These are phyloP conservation scores for Scaptomyza caliginosa DNA, from an alignment of 2,888 invertebrate species.

Conservation along the genomic window DNA sequence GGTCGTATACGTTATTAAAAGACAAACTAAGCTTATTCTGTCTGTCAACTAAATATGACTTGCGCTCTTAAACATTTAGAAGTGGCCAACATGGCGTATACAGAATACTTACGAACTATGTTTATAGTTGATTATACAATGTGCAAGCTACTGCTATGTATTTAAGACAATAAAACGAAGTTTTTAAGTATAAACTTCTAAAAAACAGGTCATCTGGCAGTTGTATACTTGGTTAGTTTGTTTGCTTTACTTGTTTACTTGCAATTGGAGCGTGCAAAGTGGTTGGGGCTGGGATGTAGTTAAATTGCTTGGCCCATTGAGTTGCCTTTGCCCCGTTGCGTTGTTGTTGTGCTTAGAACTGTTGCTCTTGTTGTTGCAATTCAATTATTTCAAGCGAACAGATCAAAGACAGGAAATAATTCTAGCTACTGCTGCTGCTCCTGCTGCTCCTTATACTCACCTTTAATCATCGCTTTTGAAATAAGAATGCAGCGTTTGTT, in stretches of 20 bases:
- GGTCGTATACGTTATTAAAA: not conserved
- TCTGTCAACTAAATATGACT: too few species aligned
- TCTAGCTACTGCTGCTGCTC: not conserved
- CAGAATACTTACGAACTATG: not conserved
- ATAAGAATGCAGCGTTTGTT: not conserved
- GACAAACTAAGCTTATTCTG: too few species aligned
- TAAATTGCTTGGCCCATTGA: conserved; percentile 42
- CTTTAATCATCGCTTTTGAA: conserved; percentile 4
- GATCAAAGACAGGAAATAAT: conserved; percentile 46
- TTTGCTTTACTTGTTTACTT: conserved; percentile 2
- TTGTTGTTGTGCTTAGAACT: not conserved
- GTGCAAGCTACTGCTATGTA: too few species aligned
- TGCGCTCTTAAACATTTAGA: too few species aligned
- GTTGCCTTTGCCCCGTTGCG: conserved; percentile 12
- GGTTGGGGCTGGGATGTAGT: not conserved
- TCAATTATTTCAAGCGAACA: conserved; percentile 53
- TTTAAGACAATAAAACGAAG: too few species aligned
- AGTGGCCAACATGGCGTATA: too few species aligned
- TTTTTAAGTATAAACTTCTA: too few species aligned
- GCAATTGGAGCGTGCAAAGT: conserved; percentile 34
- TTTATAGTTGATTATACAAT: too few species aligned
- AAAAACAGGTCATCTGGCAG: conserved; percentile 4
- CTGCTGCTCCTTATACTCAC: conserved; percentile 3
- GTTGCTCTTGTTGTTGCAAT: conserved; percentile 47
- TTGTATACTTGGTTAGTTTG: not conserved